Conservation (phyloP, 2,888 invertebrate species). For the Endotricha flammealis region DNA sequence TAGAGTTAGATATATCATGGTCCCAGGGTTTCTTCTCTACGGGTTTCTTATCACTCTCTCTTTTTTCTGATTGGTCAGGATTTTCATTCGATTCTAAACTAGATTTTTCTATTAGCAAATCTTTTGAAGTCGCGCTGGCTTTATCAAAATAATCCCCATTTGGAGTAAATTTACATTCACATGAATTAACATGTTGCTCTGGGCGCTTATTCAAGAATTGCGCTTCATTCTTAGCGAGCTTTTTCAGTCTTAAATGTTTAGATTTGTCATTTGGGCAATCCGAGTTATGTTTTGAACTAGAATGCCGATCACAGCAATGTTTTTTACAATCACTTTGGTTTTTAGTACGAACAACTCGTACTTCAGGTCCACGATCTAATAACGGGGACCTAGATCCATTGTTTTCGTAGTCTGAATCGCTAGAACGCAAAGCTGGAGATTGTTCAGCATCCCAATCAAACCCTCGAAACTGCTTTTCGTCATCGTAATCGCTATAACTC, state of each 20-base stretch:
- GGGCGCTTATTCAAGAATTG: slow-evolving; percentile 42
- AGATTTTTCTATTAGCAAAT: slow-evolving; percentile 80
- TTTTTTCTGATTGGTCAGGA: slow-evolving; percentile 47
- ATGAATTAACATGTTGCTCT: slow-evolving; percentile 38
- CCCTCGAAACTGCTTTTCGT: slow-evolving; percentile 74
- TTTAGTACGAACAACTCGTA: slow-evolving; percentile 61
- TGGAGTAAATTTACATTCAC: slow-evolving; percentile 53
- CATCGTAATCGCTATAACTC: slow-evolving; percentile 81
- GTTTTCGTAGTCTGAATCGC: slow-evolving; percentile 83
- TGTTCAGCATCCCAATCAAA: slow-evolving; percentile 73
- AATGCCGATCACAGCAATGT: slow-evolving; percentile 55
- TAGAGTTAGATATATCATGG: slow-evolving; percentile 78
- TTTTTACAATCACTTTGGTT: slow-evolving; percentile 56
- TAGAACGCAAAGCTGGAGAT: slow-evolving; percentile 64
- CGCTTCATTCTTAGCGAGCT: slow-evolving; percentile 48
- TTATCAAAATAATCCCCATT: slow-evolving; percentile 77
- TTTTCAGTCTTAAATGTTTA: slow-evolving; percentile 68
- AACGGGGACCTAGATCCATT: slow-evolving; percentile 84
- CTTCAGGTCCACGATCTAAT: slow-evolving; percentile 72
- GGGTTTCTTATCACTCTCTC: slow-evolving; percentile 37
- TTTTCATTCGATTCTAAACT: slow-evolving; percentile 73
- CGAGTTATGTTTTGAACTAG: slow-evolving; percentile 37
- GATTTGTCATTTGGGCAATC: slow-evolving; percentile 56
- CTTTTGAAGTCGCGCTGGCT: slow-evolving; percentile 84
- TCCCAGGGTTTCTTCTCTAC: slow-evolving; percentile 66